Percentiles rank a stretch among this genome's conserved stretches.
phyloP scores from a whole-genome alignment of 92 coral and sea anemone genomes.

The Zoanthus gigantus region DNA sequence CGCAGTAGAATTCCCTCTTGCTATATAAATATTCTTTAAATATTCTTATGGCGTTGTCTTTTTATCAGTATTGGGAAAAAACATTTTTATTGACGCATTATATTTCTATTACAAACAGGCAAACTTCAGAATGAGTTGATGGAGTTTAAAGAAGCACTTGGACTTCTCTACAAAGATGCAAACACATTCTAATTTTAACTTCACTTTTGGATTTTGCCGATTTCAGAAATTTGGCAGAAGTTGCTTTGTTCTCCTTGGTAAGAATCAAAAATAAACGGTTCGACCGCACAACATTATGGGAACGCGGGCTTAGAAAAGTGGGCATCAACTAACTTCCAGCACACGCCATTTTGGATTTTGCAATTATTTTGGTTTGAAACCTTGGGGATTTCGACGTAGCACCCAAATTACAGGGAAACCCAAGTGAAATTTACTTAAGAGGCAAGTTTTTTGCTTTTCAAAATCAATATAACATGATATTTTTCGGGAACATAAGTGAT shows the following conservation, averaged over 20 bases:
- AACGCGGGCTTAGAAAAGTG: not conserved
- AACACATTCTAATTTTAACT: slow-evolving; percentile 13
- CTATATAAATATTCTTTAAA: too few relatives aligned
- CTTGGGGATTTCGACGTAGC: slow-evolving; percentile 7
- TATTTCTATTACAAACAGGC: slow-evolving; percentile 57
- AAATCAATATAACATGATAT: not conserved
- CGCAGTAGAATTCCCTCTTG: too few relatives aligned
- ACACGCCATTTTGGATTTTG: slow-evolving; percentile 28
- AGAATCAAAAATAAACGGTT: not conserved
- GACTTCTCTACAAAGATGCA: slow-evolving; percentile 80
- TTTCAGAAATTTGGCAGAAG: not conserved
- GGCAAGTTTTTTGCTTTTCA: not conserved
- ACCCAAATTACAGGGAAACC: not conserved
- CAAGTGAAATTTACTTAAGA: not conserved
- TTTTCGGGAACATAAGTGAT: slow-evolving; percentile 4
- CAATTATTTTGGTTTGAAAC: slow-evolving; percentile 8
- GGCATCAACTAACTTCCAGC: slow-evolving; percentile 35
- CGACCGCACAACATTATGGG: too few relatives aligned
- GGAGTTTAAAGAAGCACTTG: slow-evolving; percentile 95
- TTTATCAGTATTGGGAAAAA: too few relatives aligned
- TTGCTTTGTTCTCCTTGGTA: not conserved
- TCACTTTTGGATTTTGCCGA: not conserved
- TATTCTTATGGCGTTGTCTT: too few relatives aligned
- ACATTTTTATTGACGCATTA: not conserved
- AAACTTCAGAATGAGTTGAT: slow-evolving; percentile 89